These are phyloP conservation scores for Eospalax fontanierii DNA, from an alignment of 2,797 vertebrate genomes.

Conservation along the genomic window DNA sequence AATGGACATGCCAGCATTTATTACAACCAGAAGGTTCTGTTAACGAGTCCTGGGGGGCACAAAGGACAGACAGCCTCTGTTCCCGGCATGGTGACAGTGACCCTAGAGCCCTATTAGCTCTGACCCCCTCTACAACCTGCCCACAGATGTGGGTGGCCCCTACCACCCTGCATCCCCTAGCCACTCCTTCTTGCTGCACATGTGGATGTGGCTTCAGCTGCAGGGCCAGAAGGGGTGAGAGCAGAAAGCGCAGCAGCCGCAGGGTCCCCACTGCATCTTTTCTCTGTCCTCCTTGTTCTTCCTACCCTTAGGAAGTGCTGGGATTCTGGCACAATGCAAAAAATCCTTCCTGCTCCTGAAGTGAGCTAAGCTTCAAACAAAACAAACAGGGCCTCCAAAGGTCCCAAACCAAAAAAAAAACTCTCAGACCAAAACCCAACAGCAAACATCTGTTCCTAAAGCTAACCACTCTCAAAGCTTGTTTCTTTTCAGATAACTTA, in stretches of 20 bases:
- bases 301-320: neutral
- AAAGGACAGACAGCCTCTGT: neutral
- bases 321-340: neutral
- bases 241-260: neutral
- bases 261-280: rapidly evolving
- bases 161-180: neutral
- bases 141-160: neutral
- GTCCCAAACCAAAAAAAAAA: neutral
- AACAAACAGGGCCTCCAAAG: neutral
- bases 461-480: neutral
- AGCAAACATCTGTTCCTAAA: neutral
- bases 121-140: neutral
- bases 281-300: neutral
- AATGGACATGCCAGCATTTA: neutral
- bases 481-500: neutral
- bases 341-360: neutral
- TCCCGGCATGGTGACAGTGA: neutral
- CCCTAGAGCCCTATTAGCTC: neutral
- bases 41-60: neutral
- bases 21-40: neutral
- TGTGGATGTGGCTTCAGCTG: slow-evolving; percentile 29
- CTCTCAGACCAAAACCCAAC: neutral
- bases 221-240: neutral
- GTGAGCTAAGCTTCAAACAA: neutral
- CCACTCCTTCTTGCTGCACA: neutral